Base-by-base conservation (phyloP, 1,140 invertebrate species). In the Papilio glaucus region DNA sequence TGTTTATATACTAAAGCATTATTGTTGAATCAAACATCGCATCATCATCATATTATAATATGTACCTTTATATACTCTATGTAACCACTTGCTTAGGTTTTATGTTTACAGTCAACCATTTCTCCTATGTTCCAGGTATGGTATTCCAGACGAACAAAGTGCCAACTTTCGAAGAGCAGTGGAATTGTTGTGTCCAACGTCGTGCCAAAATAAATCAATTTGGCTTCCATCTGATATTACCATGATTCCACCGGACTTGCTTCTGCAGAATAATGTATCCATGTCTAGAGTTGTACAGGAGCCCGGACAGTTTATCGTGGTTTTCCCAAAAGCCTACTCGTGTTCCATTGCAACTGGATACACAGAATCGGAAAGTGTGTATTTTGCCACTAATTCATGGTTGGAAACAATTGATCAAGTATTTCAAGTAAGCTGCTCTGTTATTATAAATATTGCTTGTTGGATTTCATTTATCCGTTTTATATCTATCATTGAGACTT, bases 151-250 rank as follows among this genome's bases (percentile, higher is more conserved):
- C 74, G 94, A 95, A 29, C 95, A 97, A 73, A 97, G 96, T 77
- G 93, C 94, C 0, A 95, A 95, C 42, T 97, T 99, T 72, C 94
- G 96, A 9, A 84, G 94, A 24, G 97, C 97, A 0, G 92, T 98
- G 45, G 95, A 95, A 15, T 95, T 95, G 62, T 91, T 98, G 74
- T 96, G 97, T n/a, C 98, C 98, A 0, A 95, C 96, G 1, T 96
- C 97, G 77, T 97, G 96, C 81, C 95, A 96, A 80, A 96, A 97
- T 79, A 97, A 97, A 86, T 95, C 95, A 0, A 95, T 98, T 10
- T 99, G 98, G 98, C 90, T 99, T 38, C 96, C 97, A 6, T 98
- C 98, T 4, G 98, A 99, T 85, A 98, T 97, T n/a, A 96, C 97
- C 0, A 99, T 99, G 98, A 97, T 99, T n/a, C 97, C 98, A 21